phyloP scores from a whole-genome alignment of 2,113 vertebrate genomes.

The Notothenia rossii region DNA sequence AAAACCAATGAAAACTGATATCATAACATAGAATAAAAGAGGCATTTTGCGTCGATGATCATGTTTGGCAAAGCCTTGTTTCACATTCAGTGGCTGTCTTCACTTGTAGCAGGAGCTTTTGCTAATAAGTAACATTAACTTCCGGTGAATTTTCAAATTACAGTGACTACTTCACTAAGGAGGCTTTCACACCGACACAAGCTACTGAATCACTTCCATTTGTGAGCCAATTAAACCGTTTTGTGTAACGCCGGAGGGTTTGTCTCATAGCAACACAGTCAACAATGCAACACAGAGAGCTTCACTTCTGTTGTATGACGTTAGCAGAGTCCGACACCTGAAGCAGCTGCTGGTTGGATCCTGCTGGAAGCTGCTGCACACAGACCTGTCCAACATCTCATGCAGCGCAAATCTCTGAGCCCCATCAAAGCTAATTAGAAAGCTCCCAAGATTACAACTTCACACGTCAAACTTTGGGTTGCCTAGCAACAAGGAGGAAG shows the following conservation, averaged over 20 bases:
- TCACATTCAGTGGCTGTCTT: too few species aligned
- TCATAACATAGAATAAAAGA: too few species aligned
- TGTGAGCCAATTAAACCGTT: neutral
- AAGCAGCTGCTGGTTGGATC: conserved; percentile 11
- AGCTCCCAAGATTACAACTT: conserved; percentile 7
- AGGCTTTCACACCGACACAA: neutral
- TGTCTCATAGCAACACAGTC: conserved; percentile 13
- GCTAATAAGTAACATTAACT: neutral
- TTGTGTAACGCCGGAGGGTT: neutral
- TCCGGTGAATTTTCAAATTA: neutral
- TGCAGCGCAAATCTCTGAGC: neutral
- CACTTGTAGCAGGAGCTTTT: too few species aligned
- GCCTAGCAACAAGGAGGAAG: conserved; percentile 42
- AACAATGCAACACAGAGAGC: neutral
- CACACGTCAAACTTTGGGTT: conserved; percentile 36
- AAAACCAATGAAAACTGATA: too few species aligned
- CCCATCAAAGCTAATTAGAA: conserved; percentile 21
- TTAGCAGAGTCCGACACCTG: neutral
- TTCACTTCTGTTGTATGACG: neutral
- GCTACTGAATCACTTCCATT: neutral
- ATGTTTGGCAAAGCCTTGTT: neutral
- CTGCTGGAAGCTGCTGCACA: neutral
- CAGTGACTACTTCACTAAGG: neutral
- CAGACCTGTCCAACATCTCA: neutral
- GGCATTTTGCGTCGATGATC: neutral